Evolutionary conservation across 2,113 vertebrate genomes (phyloP), one percentile per base, ranked within the genome.

Genomic region (Cryptomyrus ogoouensis): DNA sequence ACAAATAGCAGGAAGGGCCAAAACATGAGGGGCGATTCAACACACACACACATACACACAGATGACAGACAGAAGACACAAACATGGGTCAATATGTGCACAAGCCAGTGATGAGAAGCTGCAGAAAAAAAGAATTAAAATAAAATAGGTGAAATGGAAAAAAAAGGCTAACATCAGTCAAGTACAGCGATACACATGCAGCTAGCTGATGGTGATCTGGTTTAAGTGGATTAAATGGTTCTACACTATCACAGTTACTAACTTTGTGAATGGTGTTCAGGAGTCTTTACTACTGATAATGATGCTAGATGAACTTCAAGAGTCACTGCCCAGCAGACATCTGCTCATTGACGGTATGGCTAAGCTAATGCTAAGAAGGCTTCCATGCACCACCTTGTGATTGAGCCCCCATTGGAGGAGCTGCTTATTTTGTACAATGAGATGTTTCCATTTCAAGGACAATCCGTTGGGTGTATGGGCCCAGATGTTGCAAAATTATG

Each of bases 1-100:
- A 96, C 96, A 97, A 96, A 97, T 96, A 62, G 95, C 95, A 62
- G 96, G 95, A 89, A 96, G 96, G 96, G 95, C 96, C 96, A 97
- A 95, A 96, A 96, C 94, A 95, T 94, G 58, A 44, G 66, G 24
- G 47, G 86, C 42, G 86, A 3, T 8, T 39, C 42, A 42, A 83
- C 39, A 49, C 21, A 90, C 27, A 50, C 58, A 66, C 58, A 58
- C 58, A 62, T 10, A 62, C 58, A 70, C 62, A 70, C 85, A 90
- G 42, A 35, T 35, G 62, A 83, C 52, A 95, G 94, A 91, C 90
- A 95, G 21, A 88, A 27, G 44, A 74, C 10, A 88, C 58, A 96
- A 47, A 49, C 35, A 74, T 24, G 62, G 13, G 62, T 95, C 96
- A 94, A 95, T 95, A 93, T 93, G 94, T 94, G 95, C 96, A 96